phyloP scores from a whole-genome alignment of 2,113 vertebrate genomes.

The Labrus mixtus region DNA sequence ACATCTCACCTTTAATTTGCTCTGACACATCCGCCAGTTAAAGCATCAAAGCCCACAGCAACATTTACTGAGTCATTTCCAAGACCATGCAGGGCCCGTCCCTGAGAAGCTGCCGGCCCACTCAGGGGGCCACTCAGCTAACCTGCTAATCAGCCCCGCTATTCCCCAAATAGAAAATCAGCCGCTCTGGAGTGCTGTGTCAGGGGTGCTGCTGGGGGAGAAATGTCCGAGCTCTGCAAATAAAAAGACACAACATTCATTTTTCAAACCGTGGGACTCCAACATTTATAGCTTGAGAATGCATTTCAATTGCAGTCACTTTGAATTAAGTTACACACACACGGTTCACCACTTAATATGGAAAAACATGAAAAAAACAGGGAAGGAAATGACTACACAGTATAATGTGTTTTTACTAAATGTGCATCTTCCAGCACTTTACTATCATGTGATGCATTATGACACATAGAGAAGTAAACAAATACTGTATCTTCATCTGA shows the following conservation, averaged over 20 bases:
- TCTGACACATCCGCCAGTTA: constrained; percentile 47
- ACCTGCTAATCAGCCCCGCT: constrained; percentile 57
- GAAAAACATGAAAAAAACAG: not conserved
- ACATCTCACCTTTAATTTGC: constrained; percentile 56
- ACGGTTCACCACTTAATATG: not conserved
- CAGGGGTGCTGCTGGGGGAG: constrained; percentile 39
- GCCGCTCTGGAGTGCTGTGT: constrained; percentile 27
- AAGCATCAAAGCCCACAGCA: constrained; percentile 49
- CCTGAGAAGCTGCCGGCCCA: not conserved
- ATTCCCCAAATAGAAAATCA: constrained; percentile 57
- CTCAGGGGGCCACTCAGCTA: constrained; percentile 40
- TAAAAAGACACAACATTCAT: constrained; percentile 31
- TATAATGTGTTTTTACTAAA: no score
- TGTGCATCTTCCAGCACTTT: not conserved
- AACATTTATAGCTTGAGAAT: constrained; percentile 1
- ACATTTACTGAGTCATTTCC: constrained; percentile 32
- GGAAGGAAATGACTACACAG: no score
- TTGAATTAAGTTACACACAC: not conserved
- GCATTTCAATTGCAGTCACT: not conserved
- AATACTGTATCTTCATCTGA: no score
- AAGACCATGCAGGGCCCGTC: not conserved
- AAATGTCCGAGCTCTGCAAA: constrained; percentile 42
- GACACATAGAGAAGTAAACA: no score
- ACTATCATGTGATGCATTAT: not conserved
- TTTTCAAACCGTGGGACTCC: constrained; percentile 18